A percentile compares a stretch with the other conserved stretches of the same genome.
Evolutionary conservation across 2,888 invertebrate genomes (phyloP).

Genomic region (Cheilosia variabilis): DNA sequence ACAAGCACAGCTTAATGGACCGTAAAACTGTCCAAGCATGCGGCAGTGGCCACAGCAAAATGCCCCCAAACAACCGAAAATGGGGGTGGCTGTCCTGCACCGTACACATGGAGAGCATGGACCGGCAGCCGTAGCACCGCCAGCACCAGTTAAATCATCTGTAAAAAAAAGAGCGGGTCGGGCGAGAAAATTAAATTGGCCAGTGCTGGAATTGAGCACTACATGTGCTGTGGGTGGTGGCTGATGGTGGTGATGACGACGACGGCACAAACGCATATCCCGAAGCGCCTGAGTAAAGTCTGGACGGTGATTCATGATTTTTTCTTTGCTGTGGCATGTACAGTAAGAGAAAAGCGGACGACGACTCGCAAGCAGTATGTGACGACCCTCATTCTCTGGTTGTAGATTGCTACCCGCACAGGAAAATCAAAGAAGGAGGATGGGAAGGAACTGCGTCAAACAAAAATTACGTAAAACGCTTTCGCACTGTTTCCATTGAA

Average conservation of each 20-base stretch:
- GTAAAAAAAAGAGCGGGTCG: constrained; percentile 79
- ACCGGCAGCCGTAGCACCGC: constrained; percentile 10
- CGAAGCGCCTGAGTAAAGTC: constrained; percentile 1
- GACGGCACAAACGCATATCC: constrained; percentile 36
- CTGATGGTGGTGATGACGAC: constrained; percentile 9
- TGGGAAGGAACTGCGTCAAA: background rate
- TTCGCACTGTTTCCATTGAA: background rate
- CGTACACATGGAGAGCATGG: constrained; percentile 12
- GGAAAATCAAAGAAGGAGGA: background rate
- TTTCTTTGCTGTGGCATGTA: constrained; percentile 71
- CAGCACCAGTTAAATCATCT: constrained; percentile 80
- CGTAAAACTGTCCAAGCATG: constrained; percentile 80
- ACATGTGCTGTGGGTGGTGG: constrained; percentile 4
- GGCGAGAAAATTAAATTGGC: constrained; percentile 83
- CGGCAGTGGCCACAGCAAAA: constrained; percentile 73
- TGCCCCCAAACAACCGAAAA: constrained; percentile 76
- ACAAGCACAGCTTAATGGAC: constrained; percentile 79
- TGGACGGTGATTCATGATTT: background rate
- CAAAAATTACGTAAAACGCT: background rate
- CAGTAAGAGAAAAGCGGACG: constrained; percentile 73
- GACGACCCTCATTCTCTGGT: constrained; percentile 49
- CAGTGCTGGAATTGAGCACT: constrained; percentile 76
- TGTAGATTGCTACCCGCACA: constrained; percentile 46
- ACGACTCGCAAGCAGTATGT: constrained; percentile 52
- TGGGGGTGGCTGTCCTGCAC: constrained; percentile 33